Conservation (phyloP, 2,888 invertebrate species). For the Laothoe populi region DNA sequence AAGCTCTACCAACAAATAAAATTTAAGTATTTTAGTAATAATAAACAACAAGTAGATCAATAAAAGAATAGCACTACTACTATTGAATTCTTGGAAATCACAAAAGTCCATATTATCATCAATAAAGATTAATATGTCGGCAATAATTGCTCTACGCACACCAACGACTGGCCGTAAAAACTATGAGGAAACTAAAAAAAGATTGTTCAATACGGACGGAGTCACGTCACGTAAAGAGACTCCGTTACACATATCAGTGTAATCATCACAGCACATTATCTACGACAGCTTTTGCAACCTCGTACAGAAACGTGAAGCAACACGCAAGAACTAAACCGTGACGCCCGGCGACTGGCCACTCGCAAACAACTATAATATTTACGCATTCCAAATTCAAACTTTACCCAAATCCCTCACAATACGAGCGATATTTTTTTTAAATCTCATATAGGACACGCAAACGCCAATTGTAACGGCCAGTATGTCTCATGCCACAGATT, state of each 20-base stretch:
- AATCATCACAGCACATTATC: constrained; percentile 64
- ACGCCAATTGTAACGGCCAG: constrained; percentile 33
- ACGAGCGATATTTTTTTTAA: constrained; percentile 32
- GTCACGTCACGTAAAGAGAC: constrained; percentile 62
- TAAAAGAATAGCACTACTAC: constrained; percentile 28
- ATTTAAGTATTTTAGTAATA: background rate
- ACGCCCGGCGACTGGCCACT: constrained; percentile 67
- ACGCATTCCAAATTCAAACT: constrained; percentile 37
- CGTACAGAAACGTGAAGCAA: constrained; percentile 68
- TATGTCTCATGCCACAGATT: constrained; percentile 42
- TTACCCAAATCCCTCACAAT: constrained; percentile 29
- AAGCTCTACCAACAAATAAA: no score
- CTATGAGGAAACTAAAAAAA: constrained; percentile 43
- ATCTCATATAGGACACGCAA: constrained; percentile 29
- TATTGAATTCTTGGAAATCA: constrained; percentile 45
- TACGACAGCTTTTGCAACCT: constrained; percentile 77
- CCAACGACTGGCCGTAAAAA: constrained; percentile 39
- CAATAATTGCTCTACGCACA: constrained; percentile 34
- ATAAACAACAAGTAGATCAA: constrained; percentile 8
- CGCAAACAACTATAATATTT: constrained; percentile 44
- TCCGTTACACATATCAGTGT: constrained; percentile 74
- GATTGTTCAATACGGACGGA: constrained; percentile 42
- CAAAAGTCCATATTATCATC: constrained; percentile 33
- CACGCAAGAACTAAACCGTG: constrained; percentile 61
- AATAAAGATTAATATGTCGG: constrained; percentile 22